Conservation (phyloP, 2,113 vertebrate genomes). For the Percina caprodes region DNA sequence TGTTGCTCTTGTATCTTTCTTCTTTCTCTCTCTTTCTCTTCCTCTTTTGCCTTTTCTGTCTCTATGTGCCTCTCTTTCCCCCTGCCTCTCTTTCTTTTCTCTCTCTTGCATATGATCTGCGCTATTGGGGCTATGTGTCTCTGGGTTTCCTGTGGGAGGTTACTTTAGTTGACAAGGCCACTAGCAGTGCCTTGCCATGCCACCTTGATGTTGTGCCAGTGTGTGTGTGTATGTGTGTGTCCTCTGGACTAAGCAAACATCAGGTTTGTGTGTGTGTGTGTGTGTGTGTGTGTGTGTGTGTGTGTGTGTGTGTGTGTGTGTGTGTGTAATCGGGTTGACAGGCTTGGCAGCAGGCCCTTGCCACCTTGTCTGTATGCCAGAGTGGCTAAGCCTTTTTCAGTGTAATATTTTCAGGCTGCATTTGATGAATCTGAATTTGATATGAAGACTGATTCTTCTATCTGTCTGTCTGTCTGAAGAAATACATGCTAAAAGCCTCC, state of each 20-base stretch:
- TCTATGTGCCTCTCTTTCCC: not conserved
- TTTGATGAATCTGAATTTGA: slow-evolving; percentile 26
- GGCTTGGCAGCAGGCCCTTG: slow-evolving; percentile 61
- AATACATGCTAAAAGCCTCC: not conserved
- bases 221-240: slow-evolving; percentile 43
- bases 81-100: not conserved
- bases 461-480: slow-evolving; percentile 6
- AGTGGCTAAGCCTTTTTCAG: slow-evolving; percentile 48
- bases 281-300: slow-evolving; percentile 20
- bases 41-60: not conserved
- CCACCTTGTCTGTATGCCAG: slow-evolving; percentile 55
- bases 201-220: slow-evolving; percentile 72
- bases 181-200: slow-evolving; percentile 61
- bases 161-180: slow-evolving; percentile 72
- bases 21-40: not conserved
- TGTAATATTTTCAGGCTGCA: slow-evolving; percentile 47
- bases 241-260: slow-evolving; percentile 56
- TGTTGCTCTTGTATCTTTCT: not conserved
- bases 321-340: slow-evolving; percentile 67
- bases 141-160: slow-evolving; percentile 60
- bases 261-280: slow-evolving; percentile 48
- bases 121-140: slow-evolving; percentile 41
- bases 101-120: slow-evolving; percentile 39
- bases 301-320: slow-evolving; percentile 2
- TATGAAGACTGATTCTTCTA: not conserved